Evolutionary conservation across 2,797 vertebrate genomes (phyloP).

Genomic region (Pseudochaenichthys georgianus): DNA sequence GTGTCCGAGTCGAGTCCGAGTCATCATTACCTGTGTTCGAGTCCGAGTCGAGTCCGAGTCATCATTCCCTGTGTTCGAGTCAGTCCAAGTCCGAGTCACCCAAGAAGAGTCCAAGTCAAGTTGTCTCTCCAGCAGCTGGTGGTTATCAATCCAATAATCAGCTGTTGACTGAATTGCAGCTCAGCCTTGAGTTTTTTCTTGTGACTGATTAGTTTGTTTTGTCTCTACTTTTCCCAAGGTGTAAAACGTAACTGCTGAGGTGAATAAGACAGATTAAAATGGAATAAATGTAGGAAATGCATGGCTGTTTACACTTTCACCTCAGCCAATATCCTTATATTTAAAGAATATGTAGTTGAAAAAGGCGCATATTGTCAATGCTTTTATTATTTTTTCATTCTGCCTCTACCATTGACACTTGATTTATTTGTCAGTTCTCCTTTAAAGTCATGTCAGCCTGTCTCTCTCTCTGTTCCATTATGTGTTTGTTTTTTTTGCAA

Average conservation of each 20-base stretch:
- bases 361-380: constrained; percentile 18
- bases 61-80: too few species aligned
- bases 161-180: neutral
- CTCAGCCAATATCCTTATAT: neutral
- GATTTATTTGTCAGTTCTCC: constrained; percentile 29
- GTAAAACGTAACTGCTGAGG: neutral
- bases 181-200: neutral
- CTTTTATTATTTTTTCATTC: constrained; percentile 1
- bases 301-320: neutral
- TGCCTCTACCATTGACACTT: constrained; percentile 10
- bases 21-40: too few species aligned
- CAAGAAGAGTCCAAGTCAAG: too few species aligned
- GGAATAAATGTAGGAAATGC: neutral
- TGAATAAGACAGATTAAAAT: neutral
- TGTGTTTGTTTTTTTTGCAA: neutral
- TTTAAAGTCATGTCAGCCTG: constrained; percentile 21
- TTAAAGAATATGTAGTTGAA: neutral
- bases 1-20: too few species aligned
- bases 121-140: neutral
- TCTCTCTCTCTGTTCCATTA: neutral
- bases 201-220: neutral
- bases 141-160: constrained; percentile 1
- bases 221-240: neutral
- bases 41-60: too few species aligned
- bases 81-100: too few species aligned